Conservation (phyloP, 2,113 vertebrate species). For the Ophthalmolycus amberensis region DNA sequence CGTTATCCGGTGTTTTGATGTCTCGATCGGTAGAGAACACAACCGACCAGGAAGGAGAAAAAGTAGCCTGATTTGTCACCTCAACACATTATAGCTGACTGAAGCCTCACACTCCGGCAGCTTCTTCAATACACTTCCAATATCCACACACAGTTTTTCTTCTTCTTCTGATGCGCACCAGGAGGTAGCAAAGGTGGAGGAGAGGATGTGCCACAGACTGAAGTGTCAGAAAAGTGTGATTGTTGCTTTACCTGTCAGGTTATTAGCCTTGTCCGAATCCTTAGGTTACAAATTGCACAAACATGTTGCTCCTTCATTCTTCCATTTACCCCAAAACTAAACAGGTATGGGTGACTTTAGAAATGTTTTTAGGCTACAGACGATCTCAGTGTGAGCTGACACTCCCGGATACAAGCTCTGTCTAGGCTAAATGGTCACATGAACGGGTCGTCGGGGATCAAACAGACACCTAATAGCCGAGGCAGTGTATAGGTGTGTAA, state of each 20-base stretch:
- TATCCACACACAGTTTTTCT: constrained; percentile 13
- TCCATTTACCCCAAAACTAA: not conserved
- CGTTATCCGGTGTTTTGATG: constrained; percentile 69
- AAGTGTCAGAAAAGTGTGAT: constrained; percentile 28
- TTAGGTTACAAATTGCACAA: not conserved
- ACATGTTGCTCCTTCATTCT: not conserved
- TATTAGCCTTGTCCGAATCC: not conserved
- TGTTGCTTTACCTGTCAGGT: constrained; percentile 5
- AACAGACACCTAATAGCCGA: constrained; percentile 62
- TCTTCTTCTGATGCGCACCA: constrained; percentile 44
- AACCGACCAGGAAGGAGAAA: constrained; percentile 53
- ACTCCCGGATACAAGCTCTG: not conserved
- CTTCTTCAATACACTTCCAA: constrained; percentile 70
- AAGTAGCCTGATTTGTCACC: constrained; percentile 65
- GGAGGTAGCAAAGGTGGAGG: constrained; percentile 48
- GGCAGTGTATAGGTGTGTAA: constrained; percentile 31
- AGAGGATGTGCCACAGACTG: constrained; percentile 74
- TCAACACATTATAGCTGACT: constrained; percentile 54
- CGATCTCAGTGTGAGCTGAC: not conserved
- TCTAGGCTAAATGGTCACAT: constrained; percentile 46
- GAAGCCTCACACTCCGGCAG: constrained; percentile 54
- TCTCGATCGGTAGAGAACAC: constrained; percentile 62
- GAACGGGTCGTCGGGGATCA: constrained; percentile 55
- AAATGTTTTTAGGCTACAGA: not conserved
- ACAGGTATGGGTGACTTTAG: not conserved